Percentiles rank a stretch among this genome's conserved stretches.
Evolutionary conservation across 2,888 invertebrate genomes (phyloP).

Genomic region (Dasysyrphus albostriatus): DNA sequence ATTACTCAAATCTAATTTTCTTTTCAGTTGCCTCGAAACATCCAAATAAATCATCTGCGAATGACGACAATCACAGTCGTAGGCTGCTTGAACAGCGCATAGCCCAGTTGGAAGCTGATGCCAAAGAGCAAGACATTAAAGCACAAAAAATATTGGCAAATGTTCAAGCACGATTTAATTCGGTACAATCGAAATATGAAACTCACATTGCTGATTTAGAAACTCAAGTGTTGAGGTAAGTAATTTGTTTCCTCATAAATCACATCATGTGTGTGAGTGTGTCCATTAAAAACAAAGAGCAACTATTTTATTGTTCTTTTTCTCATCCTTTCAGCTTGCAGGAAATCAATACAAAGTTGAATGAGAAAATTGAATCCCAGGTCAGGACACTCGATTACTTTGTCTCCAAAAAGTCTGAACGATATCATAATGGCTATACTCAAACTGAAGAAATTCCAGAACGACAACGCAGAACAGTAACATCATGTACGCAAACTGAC

Average conservation of each 20-base stretch:
- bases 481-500: slow-evolving; percentile 77
- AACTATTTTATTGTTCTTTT: slow-evolving; percentile 14
- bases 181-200: slow-evolving; percentile 91
- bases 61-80: slow-evolving; percentile 82
- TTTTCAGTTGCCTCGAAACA: slow-evolving; percentile 86
- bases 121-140: slow-evolving; percentile 88
- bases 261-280: not conserved
- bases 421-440: slow-evolving; percentile 82
- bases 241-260: slow-evolving; percentile 32
- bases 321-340: slow-evolving; percentile 80
- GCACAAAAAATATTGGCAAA: slow-evolving; percentile 89
- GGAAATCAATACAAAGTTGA: slow-evolving; percentile 85
- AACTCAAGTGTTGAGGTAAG: slow-evolving; percentile 86
- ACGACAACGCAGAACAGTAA: slow-evolving; percentile 66
- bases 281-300: not conserved
- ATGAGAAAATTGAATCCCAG: slow-evolving; percentile 85
- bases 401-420: slow-evolving; percentile 80
- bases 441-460: slow-evolving; percentile 80
- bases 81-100: slow-evolving; percentile 89
- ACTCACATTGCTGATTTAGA: slow-evolving; percentile 90
- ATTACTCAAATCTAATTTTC: slow-evolving; percentile 13
- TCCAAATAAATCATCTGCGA: slow-evolving; percentile 80
- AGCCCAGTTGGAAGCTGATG: slow-evolving; percentile 88
- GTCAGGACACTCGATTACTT: slow-evolving; percentile 82
- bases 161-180: slow-evolving; percentile 90